These are phyloP conservation scores for Heteractis magnifica DNA, from an alignment of 92 coral and sea anemone genomes.

Conservation along the genomic window DNA sequence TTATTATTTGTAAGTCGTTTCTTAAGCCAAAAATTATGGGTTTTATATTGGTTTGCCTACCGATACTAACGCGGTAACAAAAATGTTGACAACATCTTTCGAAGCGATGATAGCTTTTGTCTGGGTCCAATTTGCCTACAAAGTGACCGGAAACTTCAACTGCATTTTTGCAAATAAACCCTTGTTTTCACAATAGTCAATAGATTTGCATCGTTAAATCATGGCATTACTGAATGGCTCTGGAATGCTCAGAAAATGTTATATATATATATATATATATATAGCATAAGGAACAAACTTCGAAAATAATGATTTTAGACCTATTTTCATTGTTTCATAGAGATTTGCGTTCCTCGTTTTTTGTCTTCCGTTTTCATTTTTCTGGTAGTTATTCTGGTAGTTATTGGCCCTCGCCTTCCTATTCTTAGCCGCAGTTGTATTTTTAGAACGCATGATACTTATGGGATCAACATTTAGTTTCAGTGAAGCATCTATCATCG, in stretches of 20 bases:
- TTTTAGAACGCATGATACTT: constrained; percentile 2
- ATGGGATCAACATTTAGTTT: constrained; percentile 1
- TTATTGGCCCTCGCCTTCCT: background rate
- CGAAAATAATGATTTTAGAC: too few species aligned
- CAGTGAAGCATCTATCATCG: background rate
- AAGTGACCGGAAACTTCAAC: constrained; percentile 30
- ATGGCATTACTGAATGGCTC: background rate
- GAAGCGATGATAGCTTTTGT: constrained; percentile 28
- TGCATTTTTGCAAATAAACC: constrained; percentile 23
- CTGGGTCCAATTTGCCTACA: constrained; percentile 20
- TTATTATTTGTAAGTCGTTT: background rate
- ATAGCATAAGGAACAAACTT: background rate
- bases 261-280: background rate
- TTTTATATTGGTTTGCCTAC: constrained; percentile 4
- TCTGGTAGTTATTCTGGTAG: background rate
- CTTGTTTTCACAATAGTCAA: background rate
- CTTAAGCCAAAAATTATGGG: background rate
- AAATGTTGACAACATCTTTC: constrained; percentile 27
- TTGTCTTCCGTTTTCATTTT: background rate
- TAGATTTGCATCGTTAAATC: background rate
- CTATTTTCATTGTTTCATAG: too few species aligned
- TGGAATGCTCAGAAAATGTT: background rate
- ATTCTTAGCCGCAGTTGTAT: background rate
- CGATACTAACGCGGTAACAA: constrained; percentile 20
- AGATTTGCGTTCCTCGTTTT: background rate